Conservation (phyloP, 2,797 vertebrate genomes). For the Sphaeramia orbicularis region DNA sequence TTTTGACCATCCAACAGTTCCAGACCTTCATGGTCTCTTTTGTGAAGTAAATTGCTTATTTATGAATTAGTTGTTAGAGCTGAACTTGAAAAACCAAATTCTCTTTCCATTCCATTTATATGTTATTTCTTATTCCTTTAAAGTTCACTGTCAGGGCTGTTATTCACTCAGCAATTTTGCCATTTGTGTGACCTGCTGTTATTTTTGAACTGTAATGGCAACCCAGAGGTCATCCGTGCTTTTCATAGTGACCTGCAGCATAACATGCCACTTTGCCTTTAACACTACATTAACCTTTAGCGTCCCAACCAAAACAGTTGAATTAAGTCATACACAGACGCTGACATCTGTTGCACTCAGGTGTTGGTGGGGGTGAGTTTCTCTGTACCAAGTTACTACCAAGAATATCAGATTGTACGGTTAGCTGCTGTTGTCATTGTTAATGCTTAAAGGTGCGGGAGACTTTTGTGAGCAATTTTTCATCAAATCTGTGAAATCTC, state of each 20-base stretch:
- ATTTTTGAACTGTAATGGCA: conserved; percentile 38
- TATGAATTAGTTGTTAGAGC: too few relatives aligned
- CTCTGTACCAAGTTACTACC: not conserved
- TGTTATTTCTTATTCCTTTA: not conserved
- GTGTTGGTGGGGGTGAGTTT: conserved; percentile 20
- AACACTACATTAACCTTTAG: conserved; percentile 46
- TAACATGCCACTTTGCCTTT: conserved; percentile 33
- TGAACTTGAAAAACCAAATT: not conserved
- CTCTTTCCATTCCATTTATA: conserved; percentile 13
- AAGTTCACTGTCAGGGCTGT: not conserved
- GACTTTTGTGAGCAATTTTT: too few relatives aligned
- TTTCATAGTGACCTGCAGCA: conserved; percentile 35
- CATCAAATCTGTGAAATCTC: too few relatives aligned
- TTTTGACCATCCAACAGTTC: too few relatives aligned
- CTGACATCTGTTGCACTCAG: conserved; percentile 14
- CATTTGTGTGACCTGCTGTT: conserved; percentile 20
- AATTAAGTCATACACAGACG: conserved; percentile 13
- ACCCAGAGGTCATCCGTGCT: conserved; percentile 25
- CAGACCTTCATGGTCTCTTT: too few relatives aligned
- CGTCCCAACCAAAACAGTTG: conserved; percentile 27
- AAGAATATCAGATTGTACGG: not conserved
- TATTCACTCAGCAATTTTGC: conserved; percentile 9
- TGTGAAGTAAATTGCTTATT: too few relatives aligned
- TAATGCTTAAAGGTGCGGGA: too few relatives aligned
- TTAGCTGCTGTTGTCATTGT: too few relatives aligned